A percentile compares a stretch with the other conserved stretches of the same genome.
Evolutionary conservation across 2,888 invertebrate species (phyloP).

Genomic region (Chrysotoxum bicinctum): DNA sequence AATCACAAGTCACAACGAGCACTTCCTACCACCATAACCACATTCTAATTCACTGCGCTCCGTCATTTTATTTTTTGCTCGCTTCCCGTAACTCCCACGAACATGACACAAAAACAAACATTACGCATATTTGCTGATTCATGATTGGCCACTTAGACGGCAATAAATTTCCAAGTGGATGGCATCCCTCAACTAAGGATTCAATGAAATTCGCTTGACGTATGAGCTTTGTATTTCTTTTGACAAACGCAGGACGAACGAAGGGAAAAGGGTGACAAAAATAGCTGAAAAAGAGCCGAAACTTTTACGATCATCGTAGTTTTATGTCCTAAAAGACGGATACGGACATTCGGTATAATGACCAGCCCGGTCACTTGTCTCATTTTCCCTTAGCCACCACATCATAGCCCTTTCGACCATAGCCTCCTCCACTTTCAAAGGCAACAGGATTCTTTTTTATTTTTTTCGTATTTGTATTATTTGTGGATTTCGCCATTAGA

Average conservation of each 20-base stretch:
- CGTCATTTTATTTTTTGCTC: slow-evolving; percentile 36
- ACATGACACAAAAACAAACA: slow-evolving; percentile 65
- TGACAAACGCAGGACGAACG: slow-evolving; percentile 27
- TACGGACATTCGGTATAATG: slow-evolving; percentile 47
- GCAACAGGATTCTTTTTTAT: slow-evolving; percentile 57
- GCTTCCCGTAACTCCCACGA: slow-evolving; percentile 36
- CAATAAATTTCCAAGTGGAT: slow-evolving; percentile 71
- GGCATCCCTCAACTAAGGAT: slow-evolving; percentile 66
- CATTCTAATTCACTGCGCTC: slow-evolving; percentile 32
- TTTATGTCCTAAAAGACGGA: slow-evolving; percentile 60
- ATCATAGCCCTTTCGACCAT: background rate
- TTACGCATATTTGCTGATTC: slow-evolving; percentile 71
- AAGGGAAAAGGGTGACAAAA: background rate
- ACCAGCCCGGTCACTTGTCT: slow-evolving; percentile 28
- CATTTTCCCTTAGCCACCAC: background rate
- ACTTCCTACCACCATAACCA: slow-evolving; percentile 38
- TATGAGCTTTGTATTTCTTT: slow-evolving; percentile 56
- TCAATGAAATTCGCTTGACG: slow-evolving; percentile 66
- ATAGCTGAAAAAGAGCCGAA: slow-evolving; percentile 37
- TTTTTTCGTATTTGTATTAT: slow-evolving; percentile 50
- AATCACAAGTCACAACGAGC: background rate
- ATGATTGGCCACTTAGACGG: slow-evolving; percentile 71
- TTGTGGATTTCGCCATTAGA: slow-evolving; percentile 65
- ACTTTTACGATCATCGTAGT: slow-evolving; percentile 65
- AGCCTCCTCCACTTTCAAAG: slow-evolving; percentile 28